Conservation (phyloP, 2,113 vertebrate genomes). For the Paramisgurnus dabryanus region DNA sequence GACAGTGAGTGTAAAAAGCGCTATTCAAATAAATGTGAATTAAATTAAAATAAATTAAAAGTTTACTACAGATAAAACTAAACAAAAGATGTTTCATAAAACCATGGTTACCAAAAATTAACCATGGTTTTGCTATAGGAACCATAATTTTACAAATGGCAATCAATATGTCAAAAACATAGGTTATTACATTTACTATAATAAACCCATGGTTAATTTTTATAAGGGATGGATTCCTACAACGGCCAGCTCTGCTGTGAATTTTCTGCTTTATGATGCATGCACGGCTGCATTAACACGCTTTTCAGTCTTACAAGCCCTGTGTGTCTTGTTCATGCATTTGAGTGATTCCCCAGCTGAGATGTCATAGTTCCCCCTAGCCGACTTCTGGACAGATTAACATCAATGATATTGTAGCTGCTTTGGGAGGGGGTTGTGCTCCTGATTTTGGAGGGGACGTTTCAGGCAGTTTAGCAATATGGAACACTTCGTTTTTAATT, state of each 20-base stretch:
- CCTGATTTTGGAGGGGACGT: background rate
- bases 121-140: too few species aligned
- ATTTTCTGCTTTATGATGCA: slow-evolving; percentile 31
- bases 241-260: slow-evolving; percentile 5
- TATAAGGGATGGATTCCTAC: background rate
- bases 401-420: slow-evolving; percentile 37
- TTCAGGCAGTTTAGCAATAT: slow-evolving; percentile 11
- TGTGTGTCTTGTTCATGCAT: slow-evolving; percentile 27
- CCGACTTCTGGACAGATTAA: slow-evolving; percentile 46
- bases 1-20: too few species aligned
- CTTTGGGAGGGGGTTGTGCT: slow-evolving; percentile 37
- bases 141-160: too few species aligned
- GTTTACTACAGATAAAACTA: too few species aligned
- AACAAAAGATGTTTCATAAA: too few species aligned
- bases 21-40: too few species aligned
- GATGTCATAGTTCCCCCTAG: slow-evolving; percentile 44
- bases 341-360: slow-evolving; percentile 39
- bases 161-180: too few species aligned
- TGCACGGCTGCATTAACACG: slow-evolving; percentile 40
- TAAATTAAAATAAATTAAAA: too few species aligned
- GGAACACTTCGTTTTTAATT: slow-evolving; percentile 2
- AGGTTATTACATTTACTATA: too few species aligned
- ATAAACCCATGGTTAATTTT: too few species aligned
- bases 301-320: slow-evolving; percentile 14
- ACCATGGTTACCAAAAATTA: too few species aligned